Evolutionary conservation across 2,113 vertebrate species (phyloP).

Genomic region (Periophthalmodon schlosseri): DNA sequence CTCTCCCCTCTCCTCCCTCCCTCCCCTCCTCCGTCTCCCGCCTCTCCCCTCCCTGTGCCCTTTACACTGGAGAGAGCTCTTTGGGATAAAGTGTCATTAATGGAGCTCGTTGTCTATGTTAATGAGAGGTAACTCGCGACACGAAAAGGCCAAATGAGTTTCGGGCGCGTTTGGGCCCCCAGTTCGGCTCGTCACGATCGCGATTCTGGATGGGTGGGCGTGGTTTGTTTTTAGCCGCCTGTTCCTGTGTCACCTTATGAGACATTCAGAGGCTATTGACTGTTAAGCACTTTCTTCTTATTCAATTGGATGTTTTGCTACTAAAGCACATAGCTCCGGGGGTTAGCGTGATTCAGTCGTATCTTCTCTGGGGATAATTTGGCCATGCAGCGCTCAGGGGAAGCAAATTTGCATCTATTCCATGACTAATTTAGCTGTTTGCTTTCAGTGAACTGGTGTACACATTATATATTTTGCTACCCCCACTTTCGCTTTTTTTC

Average conservation of each 20-base stretch:
- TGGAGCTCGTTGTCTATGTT: slow-evolving; percentile 73
- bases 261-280: slow-evolving; percentile 67
- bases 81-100: slow-evolving; percentile 67
- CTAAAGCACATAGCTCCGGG: slow-evolving; percentile 66
- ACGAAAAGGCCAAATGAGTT: slow-evolving; percentile 72
- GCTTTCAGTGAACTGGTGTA: slow-evolving; percentile 66
- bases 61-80: slow-evolving; percentile 73
- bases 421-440: slow-evolving; percentile 73
- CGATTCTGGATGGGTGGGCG: slow-evolving; percentile 41
- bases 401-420: slow-evolving; percentile 70
- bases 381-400: slow-evolving; percentile 65
- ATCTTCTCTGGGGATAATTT: slow-evolving; percentile 69
- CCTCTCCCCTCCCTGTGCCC: slow-evolving; percentile 22
- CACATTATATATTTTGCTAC: slow-evolving; percentile 55
- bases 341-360: slow-evolving; percentile 69
- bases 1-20: neutral
- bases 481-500: slow-evolving; percentile 28
- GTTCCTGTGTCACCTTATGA: slow-evolving; percentile 58
- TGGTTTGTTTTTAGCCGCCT: slow-evolving; percentile 45
- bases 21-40: slow-evolving; percentile 1
- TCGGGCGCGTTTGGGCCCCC: slow-evolving; percentile 50
- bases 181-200: slow-evolving; percentile 42
- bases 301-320: slow-evolving; percentile 79
- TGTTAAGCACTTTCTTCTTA: slow-evolving; percentile 75
- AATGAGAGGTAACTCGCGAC: slow-evolving; percentile 69